Evolutionary conservation across 2,797 vertebrate species (phyloP).

Genomic region (Mormyrops boulengeri): DNA sequence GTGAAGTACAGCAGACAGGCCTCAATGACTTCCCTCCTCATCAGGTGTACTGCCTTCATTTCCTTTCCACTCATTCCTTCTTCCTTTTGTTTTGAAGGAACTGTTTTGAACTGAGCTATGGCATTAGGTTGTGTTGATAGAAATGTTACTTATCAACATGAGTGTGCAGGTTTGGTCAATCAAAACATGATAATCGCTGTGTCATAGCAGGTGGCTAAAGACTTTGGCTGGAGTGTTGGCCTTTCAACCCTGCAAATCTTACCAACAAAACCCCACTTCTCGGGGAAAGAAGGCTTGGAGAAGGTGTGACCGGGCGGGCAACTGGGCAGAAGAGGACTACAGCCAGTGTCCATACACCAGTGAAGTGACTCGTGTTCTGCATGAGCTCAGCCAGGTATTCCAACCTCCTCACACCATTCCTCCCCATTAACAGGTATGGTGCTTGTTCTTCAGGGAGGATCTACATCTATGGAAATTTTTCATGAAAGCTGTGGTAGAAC

Average conservation of each 20-base stretch:
- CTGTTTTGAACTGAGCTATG: neutral
- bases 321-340: conserved; percentile 79
- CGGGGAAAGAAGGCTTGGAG: conserved; percentile 77
- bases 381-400: conserved; percentile 77
- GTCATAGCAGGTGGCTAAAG: conserved; percentile 74
- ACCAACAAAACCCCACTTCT: conserved; percentile 44
- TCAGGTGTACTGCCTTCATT: conserved; percentile 4
- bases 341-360: conserved; percentile 78
- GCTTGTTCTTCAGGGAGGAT: neutral
- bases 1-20: neutral
- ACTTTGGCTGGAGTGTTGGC: conserved; percentile 77
- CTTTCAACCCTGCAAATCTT: conserved; percentile 68
- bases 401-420: neutral
- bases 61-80: neutral
- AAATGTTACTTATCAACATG: neutral
- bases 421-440: neutral
- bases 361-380: conserved; percentile 75
- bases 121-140: neutral
- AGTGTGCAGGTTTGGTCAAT: neutral
- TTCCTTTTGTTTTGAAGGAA: neutral
- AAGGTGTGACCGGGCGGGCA: conserved; percentile 69
- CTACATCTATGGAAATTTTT: neutral
- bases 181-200: neutral
- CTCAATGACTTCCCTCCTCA: neutral
- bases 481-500: neutral